Conservation (phyloP, 2,888 invertebrate species). For the Congeria kusceri region DNA sequence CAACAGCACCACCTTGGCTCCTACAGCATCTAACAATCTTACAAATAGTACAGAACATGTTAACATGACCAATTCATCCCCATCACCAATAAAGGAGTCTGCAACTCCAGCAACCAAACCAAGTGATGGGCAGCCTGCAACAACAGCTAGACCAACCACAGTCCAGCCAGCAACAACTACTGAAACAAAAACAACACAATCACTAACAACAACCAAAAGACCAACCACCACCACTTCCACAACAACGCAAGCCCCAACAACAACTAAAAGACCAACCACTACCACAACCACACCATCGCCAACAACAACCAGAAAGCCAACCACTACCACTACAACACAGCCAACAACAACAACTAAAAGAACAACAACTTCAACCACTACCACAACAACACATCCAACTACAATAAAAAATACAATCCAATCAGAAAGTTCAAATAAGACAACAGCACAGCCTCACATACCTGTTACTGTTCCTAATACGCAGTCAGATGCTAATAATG, state of each 20-base stretch:
- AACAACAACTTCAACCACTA: constrained; percentile 25
- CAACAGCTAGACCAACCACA: constrained; percentile 19
- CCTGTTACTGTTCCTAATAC: constrained; percentile 10
- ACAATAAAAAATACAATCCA: constrained; percentile 23
- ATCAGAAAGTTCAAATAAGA: too few species aligned
- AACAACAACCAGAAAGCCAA: constrained; percentile 46
- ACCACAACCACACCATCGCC: constrained; percentile 44
- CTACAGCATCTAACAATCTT: not conserved
- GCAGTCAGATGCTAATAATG: too few species aligned
- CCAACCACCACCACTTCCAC: constrained; percentile 38
- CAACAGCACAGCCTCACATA: constrained; percentile 23
- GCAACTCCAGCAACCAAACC: constrained; percentile 18
- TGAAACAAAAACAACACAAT: constrained; percentile 34
- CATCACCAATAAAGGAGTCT: constrained; percentile 17
- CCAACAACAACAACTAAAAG: constrained; percentile 21
- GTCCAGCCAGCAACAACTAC: constrained; percentile 29
- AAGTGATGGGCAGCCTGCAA: constrained; percentile 5
- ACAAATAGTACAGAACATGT: constrained; percentile 5
- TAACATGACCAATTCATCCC: not conserved
- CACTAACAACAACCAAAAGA: constrained; percentile 38
- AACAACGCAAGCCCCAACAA: constrained; percentile 35
- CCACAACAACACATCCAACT: constrained; percentile 27
- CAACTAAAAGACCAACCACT: constrained; percentile 34
- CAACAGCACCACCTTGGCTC: not conserved
- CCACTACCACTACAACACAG: constrained; percentile 25